Base-by-base conservation (phyloP, 2,888 invertebrate genomes). In the Saturnia japonica region DNA sequence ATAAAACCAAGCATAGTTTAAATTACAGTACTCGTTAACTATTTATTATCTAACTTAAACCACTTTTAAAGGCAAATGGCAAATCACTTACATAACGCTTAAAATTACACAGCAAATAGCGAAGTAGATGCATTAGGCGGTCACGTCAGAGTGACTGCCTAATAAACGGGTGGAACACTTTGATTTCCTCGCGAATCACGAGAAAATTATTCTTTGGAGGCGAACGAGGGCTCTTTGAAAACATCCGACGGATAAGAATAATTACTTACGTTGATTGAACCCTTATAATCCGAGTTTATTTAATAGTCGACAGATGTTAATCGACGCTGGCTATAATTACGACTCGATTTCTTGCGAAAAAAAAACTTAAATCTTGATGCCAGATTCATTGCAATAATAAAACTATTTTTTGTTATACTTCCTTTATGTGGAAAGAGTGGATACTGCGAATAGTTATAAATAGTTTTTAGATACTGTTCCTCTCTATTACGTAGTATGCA, bases 251-350 rank as follows among this genome's bases (percentile, higher is more conserved):
- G 93, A 93, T 93, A 93, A 91, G 91, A 93, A 93, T 93, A 93
- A 94, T 94, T 94, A 93, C 91, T 92, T 88, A 88, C 93, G 91
- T 91, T 91, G 91, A 92, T 93, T 92, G 93, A 93, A 92, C 91
- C 92, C 91, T 90, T 93, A 91, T 92, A 91, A 90, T 90, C 89
- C 81, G 86, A 89, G 86, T 91, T 92, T 90, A 92, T 93, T 90
- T 93, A 91, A 92, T 91, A 93, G 93, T 92, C 91, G 90, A 91
- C 94, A 94, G 93, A 93, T 94, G 94, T 93, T 93, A 93, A 94
- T 93, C 93, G 93, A 82, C 80, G 85, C 85, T 83, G 85, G 78
- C 90, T 90, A 91, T 91, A 94, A 93, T 94, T 93, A 91, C 86
- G 85, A 84, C 89, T 91, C 87, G 88, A 91, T 90, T 89, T 87